Percentiles rank a stretch among this genome's conserved stretches.
Evolutionary conservation across 2,113 vertebrate species (phyloP).

Genomic region (Rhegmatorhina hoffmannsi): DNA sequence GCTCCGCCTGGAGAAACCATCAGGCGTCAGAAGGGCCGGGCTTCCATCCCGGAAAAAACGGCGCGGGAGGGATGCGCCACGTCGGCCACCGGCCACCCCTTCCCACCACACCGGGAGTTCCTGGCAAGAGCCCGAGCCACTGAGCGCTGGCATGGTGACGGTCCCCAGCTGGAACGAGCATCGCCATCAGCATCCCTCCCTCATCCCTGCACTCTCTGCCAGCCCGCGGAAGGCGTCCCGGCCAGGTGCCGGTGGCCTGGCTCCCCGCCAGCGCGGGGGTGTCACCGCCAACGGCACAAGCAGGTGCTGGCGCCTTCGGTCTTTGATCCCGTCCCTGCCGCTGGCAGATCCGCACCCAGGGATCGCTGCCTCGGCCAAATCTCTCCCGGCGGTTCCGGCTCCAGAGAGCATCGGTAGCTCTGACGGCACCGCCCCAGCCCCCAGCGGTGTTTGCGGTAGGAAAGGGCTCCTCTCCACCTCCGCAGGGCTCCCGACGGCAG

Average conservation of each 20-base stretch:
- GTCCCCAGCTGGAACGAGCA: neutral
- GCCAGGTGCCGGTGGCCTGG: neutral
- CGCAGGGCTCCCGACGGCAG: neutral
- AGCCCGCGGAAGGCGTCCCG: neutral
- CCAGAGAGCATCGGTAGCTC: neutral
- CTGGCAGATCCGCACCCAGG: neutral
- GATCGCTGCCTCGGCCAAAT: neutral
- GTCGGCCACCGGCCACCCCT: constrained; percentile 15
- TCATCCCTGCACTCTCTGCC: neutral
- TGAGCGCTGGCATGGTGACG: accelerated
- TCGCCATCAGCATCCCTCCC: neutral
- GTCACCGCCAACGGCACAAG: neutral
- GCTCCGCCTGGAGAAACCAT: constrained; percentile 54
- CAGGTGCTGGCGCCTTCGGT: neutral
- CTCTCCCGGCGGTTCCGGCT: neutral
- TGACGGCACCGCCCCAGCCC: neutral
- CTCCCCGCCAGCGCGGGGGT: neutral
- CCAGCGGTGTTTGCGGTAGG: neutral
- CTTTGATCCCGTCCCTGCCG: constrained; percentile 38
- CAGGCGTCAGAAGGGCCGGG: constrained; percentile 36
- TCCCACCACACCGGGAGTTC: neutral
- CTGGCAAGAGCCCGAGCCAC: neutral
- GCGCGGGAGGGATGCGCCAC: constrained; percentile 33
- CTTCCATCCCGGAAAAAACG: constrained; percentile 40
- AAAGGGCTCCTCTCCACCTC: neutral